Base-by-base conservation (phyloP, 2,797 vertebrate species). In the Pangasius krempfi region DNA sequence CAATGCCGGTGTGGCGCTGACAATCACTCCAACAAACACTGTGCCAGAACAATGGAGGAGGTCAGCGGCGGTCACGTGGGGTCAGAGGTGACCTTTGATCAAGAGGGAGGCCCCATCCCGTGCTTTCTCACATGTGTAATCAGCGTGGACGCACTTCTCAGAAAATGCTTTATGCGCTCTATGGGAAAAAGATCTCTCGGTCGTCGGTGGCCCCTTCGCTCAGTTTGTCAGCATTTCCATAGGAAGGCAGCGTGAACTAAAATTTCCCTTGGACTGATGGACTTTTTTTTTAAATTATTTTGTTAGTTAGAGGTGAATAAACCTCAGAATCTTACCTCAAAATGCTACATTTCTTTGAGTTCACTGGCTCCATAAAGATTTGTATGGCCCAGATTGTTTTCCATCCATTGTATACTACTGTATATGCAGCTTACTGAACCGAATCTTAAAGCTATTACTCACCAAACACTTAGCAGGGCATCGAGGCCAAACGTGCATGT, bases 21-120 rank as follows among this genome's bases (percentile, higher is more conserved):
- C 92, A 92, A 91, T 93, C 93, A 93, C 92, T 90, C 86, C n/a
- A 94, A 93, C 90, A 90, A 90, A 86, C 90, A 91, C 58, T 88
- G 75, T 92, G 91, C 93, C 89, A 58, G 85, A 90, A 95, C 95
- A 95, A 96, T 95, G 91, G 90, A 60, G 85, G 73, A 79, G 86
- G 81, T 66, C 37, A 8, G 9, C 5, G 22, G 82, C 91, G 92
- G 92, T 90, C 89, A 93, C 54, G n/a, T 37, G 84, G 87, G 94
- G 94, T 94, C 92, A 94, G 85, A 86, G 95, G 93, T 94, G 90
- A 91, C 84, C 91, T 96, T 95, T 96, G 93, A 96, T 95, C 93
- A 92, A 79, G 88, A 82, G 54, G 87, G 89, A 91, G 93, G 92
- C 91, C 92, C 91, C 91, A 91, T 92, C 88, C 73, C 8, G 90